Evolutionary conservation across 1,140 invertebrate species (phyloP).

Genomic region (Drosophila teissieri): DNA sequence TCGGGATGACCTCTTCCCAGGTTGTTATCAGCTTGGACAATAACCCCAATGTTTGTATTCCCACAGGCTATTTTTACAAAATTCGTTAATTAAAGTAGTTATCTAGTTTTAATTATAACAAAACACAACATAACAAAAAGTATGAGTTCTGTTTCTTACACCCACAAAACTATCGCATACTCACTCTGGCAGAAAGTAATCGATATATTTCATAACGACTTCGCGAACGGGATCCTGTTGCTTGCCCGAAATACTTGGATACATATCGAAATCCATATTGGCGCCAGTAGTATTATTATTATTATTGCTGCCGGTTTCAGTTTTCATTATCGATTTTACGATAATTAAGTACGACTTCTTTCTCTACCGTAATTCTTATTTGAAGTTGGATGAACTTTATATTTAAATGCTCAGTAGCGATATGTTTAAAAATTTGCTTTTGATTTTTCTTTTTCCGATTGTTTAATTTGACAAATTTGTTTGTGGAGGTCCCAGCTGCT

Average conservation of each 20-base stretch:
- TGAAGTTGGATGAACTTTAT: conserved; percentile 10
- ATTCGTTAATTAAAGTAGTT: too few relatives aligned
- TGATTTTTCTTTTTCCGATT: conserved; percentile 5
- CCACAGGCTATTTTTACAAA: not conserved
- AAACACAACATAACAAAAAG: not conserved
- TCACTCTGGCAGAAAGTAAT: conserved; percentile 88
- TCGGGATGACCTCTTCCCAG: conserved; percentile 7
- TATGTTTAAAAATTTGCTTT: conserved; percentile 36
- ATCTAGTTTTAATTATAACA: not conserved
- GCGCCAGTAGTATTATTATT: conserved; percentile 40
- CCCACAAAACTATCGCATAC: conserved; percentile 71
- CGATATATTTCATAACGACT: conserved; percentile 88
- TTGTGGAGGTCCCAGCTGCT: conserved; percentile 17
- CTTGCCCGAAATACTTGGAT: conserved; percentile 87
- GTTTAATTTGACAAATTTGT: conserved; percentile 21
- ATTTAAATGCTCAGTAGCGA: conserved; percentile 7
- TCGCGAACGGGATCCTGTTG: conserved; percentile 88
- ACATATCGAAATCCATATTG: conserved; percentile 86
- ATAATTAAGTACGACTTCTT: conserved; percentile 6
- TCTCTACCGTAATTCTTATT: not conserved
- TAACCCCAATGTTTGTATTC: conserved; percentile 12
- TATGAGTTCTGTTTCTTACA: not conserved
- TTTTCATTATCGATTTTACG: conserved; percentile 70
- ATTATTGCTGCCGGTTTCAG: conserved; percentile 62
- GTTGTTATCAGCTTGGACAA: conserved; percentile 27